Conservation (phyloP, 2,888 invertebrate species). For the Gibbula magus region DNA sequence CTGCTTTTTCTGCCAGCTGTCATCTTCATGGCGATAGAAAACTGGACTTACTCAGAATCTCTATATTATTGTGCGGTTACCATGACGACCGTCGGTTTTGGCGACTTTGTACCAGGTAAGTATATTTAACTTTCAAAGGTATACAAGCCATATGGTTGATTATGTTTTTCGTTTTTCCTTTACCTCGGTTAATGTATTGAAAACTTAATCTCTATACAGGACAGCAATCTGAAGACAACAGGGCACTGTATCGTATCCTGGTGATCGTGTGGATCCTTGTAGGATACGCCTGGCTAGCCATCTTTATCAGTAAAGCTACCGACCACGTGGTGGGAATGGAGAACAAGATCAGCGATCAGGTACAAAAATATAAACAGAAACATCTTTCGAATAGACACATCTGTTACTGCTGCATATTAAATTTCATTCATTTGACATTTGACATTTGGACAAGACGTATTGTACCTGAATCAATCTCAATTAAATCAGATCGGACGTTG, state of each 20-base stretch:
- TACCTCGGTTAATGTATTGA: too few species aligned
- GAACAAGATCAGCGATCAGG: background rate
- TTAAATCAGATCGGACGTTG: too few species aligned
- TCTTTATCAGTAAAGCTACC: background rate
- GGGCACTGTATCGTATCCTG: background rate
- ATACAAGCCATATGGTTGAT: too few species aligned
- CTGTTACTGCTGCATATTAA: too few species aligned
- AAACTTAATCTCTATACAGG: background rate
- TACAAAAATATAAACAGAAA: background rate
- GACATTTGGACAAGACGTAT: too few species aligned
- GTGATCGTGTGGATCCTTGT: background rate
- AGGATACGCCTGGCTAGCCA: background rate
- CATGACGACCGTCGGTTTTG: slow-evolving; percentile 65
- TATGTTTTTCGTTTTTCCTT: too few species aligned
- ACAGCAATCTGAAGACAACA: background rate
- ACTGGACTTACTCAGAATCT: slow-evolving; percentile 56
- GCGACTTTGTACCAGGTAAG: slow-evolving; percentile 62
- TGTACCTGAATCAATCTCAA: too few species aligned
- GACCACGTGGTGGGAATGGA: background rate
- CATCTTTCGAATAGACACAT: too few species aligned
- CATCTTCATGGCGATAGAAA: slow-evolving; percentile 49
- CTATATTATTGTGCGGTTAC: slow-evolving; percentile 61
- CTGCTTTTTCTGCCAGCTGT: slow-evolving; percentile 48
- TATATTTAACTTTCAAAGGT: background rate
- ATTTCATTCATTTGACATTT: too few species aligned